phyloP scores from a whole-genome alignment of 2,888 invertebrate species.

The Dasypogon diadema region DNA sequence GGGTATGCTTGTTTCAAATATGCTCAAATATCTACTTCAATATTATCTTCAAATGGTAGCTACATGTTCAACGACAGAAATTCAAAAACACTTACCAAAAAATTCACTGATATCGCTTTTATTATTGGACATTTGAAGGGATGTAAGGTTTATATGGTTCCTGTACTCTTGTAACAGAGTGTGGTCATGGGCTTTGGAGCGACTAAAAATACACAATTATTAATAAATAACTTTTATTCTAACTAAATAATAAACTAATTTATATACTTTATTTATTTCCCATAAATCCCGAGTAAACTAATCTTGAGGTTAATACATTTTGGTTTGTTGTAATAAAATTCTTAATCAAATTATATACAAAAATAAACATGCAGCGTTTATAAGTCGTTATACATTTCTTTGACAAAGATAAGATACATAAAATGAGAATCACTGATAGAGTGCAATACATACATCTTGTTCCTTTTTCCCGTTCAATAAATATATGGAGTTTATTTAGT shows the following conservation, averaged over 20 bases:
- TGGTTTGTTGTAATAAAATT: conserved; percentile 28
- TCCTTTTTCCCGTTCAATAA: not conserved
- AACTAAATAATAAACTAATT: not conserved
- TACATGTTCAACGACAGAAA: too few relatives aligned
- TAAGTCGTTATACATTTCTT: not conserved
- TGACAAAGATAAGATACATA: not conserved
- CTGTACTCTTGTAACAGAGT: too few relatives aligned
- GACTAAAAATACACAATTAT: not conserved
- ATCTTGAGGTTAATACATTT: not conserved
- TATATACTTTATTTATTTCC: conserved; percentile 8
- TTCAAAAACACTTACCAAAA: too few relatives aligned
- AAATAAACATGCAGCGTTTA: not conserved
- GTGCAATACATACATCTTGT: not conserved
- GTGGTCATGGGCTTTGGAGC: not conserved
- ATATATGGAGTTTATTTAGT: not conserved
- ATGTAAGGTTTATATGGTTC: too few relatives aligned
- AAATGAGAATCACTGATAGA: not conserved
- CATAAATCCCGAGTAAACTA: conserved; percentile 4
- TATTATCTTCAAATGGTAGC: too few relatives aligned
- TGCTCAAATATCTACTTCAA: too few relatives aligned
- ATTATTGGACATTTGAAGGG: too few relatives aligned
- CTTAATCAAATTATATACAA: conserved; percentile 19
- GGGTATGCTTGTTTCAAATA: too few relatives aligned
- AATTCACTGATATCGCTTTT: too few relatives aligned
- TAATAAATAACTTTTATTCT: conserved; percentile 22